Evolutionary conservation across 2,888 invertebrate genomes (phyloP), one percentile per base, ranked within the genome.

Genomic region (Thysanoteuthis rhombus): DNA sequence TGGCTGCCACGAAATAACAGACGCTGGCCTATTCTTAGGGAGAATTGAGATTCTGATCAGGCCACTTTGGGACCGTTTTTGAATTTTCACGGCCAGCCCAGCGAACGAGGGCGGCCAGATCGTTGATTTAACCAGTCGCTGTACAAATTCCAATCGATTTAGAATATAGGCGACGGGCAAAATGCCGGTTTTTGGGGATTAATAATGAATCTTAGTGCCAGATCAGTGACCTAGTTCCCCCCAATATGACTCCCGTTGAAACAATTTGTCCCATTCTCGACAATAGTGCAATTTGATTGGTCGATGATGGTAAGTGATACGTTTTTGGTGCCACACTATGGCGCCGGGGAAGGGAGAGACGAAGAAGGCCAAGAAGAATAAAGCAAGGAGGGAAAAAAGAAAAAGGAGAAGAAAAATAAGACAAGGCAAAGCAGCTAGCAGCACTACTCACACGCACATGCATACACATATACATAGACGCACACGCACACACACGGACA

Each of bases 251-350:
- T 93, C 95, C 94, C 95, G 94, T 94, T 94, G 94, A 95, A 95
- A 95, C 95, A 95, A 96, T 95, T 95, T 95, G 95, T 95, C 95
- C 94, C 95, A 94, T 95, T 95, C 95, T 94, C 94, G 95, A 95
- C 94, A 94, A 95, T 94, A 94, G 94, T 94, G 94, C 93, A 94
- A 94, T 95, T 94, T 96, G 96, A 96, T 96, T 96, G 96, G 96
- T 94, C 95, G 94, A 95, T 94, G 94, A 94, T 94, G 94, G 94
- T 95, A 95, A 95, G 95, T 95, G 95, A 95, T 96, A 95, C 94
- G 95, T 94, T 95, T n/a, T 95, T 93, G 93, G 93, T 93, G 91
- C 40, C 91, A 91, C 42, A 38, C 42, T 91, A 39, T 40, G 40
- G 91, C 32, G 91, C 39, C 40, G 91, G 91, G 40, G 91, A 91